Base-by-base conservation (phyloP, 2,797 vertebrate genomes). In the Esox lucius region DNA sequence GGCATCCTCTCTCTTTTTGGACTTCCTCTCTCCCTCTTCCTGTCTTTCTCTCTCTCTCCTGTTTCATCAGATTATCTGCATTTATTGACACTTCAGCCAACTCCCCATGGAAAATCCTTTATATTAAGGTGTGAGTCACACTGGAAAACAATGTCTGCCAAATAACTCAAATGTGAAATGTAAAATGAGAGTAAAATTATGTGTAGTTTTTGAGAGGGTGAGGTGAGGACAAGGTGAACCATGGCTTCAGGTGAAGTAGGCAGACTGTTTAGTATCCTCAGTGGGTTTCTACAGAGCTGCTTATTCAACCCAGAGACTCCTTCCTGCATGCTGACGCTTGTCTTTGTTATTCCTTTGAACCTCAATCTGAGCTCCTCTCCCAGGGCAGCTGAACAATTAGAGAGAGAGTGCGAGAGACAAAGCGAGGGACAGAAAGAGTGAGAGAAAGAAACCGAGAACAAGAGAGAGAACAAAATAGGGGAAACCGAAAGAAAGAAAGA, bases 231-330 rank as follows among this genome's bases (percentile, higher is more conserved):
- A 78, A 84, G 80, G 76, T 79, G 51, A 56, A 67, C 35, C 51
- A 56, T 74, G 70, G 78, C 80, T 81, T 79, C 68, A 77, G 75
- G 82, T 79, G 78, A 76, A 75, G 73, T 35, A 69, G 80, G 73
- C 33, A 69, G 79, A 75, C 62, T 75, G 74, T 79, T 61, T 75
- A 79, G 67, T 75, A 79, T 28, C 61, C 24, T 64, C 61, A 15
- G 61, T 6, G 22, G 61, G 61, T 64, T 62, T 56, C n/a, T n/a
- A 19, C 61, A 64, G 24, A 64, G 22, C 61, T 28, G 61, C 24
- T 26, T 64, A 64, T 64, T 28, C 26, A 64, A 28, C 61, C 61
- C 13, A 28, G 26, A 64, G 15, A 64, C 61, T 64, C 24, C 26
- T 28, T 64, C 61, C 61, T 64, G 61, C 13, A 64, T 6, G 51